Percentiles rank a stretch among this genome's conserved stretches.
Evolutionary conservation across 2,797 vertebrate genomes (phyloP).

Genomic region (Phoeniculus purpureus): DNA sequence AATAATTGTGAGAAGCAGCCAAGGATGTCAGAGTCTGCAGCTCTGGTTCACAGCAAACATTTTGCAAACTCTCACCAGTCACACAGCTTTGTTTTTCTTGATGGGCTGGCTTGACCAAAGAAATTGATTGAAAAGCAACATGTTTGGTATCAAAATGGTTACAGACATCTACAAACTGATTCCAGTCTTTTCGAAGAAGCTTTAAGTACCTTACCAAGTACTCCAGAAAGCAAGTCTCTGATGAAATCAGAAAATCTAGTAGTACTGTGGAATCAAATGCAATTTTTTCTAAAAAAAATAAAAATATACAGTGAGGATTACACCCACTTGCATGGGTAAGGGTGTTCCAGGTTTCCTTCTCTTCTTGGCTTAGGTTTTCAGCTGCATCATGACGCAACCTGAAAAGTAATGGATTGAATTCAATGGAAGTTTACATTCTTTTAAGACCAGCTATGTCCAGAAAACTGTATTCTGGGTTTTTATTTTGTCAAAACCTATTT

Average conservation of each 20-base stretch:
- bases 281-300: conserved; percentile 85
- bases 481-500: background rate
- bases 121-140: background rate
- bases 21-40: background rate
- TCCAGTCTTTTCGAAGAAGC: conserved; percentile 81
- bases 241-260: conserved; percentile 94
- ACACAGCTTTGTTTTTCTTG: background rate
- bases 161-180: conserved; percentile 78
- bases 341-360: conserved; percentile 39
- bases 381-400: conserved; percentile 21
- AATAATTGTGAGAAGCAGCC: background rate
- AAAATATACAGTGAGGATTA: conserved; percentile 93
- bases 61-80: background rate
- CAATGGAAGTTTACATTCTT: background rate
- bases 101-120: background rate
- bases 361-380: background rate
- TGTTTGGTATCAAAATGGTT: conserved; percentile 32
- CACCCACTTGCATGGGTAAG: conserved; percentile 76
- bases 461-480: background rate
- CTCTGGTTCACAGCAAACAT: background rate
- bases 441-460: background rate
- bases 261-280: conserved; percentile 89
- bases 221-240: conserved; percentile 94
- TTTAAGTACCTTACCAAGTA: conserved; percentile 93
- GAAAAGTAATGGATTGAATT: conserved; percentile 34